Conservation (phyloP, 2,888 invertebrate species). For the Patella caerulea region DNA sequence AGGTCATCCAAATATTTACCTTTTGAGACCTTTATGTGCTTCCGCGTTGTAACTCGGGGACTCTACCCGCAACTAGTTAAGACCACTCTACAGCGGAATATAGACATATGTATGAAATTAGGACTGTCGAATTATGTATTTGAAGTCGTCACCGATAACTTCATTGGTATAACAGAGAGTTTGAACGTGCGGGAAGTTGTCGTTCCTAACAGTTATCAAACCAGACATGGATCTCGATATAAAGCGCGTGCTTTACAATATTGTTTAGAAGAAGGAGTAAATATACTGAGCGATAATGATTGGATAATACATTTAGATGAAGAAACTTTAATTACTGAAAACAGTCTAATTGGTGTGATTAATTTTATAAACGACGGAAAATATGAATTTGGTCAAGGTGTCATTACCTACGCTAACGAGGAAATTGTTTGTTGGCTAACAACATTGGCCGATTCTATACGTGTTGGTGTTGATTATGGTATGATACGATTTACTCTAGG, state of each 20-base stretch:
- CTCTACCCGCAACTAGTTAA: slow-evolving; percentile 43
- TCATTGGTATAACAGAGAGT: slow-evolving; percentile 25
- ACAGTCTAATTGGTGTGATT: slow-evolving; percentile 59
- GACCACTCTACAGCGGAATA: slow-evolving; percentile 43
- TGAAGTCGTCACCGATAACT: slow-evolving; percentile 51
- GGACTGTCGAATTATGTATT: slow-evolving; percentile 48
- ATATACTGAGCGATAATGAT: slow-evolving; percentile 56
- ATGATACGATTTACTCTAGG: slow-evolving; percentile 54
- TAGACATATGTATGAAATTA: slow-evolving; percentile 41
- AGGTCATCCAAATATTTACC: slow-evolving; percentile 42
- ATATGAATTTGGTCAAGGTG: slow-evolving; percentile 60
- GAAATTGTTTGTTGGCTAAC: slow-evolving; percentile 61
- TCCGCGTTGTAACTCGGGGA: slow-evolving; percentile 51
- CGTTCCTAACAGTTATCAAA: slow-evolving; percentile 50
- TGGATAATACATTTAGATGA: slow-evolving; percentile 66
- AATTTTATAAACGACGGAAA: slow-evolving; percentile 59
- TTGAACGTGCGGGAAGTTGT: slow-evolving; percentile 45
- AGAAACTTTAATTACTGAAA: slow-evolving; percentile 60
- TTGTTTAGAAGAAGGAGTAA: slow-evolving; percentile 38
- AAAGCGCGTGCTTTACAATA: slow-evolving; percentile 33
- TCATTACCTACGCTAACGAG: slow-evolving; percentile 55
- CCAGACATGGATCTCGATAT: slow-evolving; percentile 47
- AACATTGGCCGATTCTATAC: slow-evolving; percentile 56
- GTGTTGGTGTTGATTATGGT: slow-evolving; percentile 63
- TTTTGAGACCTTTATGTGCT: slow-evolving; percentile 53